These are phyloP conservation scores for Hippopotamus amphibius DNA, from an alignment of 2,113 vertebrate species.

Conservation along the genomic window DNA sequence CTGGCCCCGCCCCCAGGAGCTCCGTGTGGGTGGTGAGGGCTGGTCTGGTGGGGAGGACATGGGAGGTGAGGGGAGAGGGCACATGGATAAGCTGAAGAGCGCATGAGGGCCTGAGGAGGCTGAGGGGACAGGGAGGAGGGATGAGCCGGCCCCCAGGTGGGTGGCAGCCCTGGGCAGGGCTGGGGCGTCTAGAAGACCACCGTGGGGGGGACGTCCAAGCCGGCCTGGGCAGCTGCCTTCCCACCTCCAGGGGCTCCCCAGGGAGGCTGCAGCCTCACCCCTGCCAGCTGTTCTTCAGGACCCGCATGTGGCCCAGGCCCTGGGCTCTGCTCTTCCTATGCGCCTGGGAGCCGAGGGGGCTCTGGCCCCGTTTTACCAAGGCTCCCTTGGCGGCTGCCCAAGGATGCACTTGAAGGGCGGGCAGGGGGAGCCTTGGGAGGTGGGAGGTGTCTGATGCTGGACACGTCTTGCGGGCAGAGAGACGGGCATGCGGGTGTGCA, in stretches of 20 bases:
- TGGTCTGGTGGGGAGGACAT: background rate
- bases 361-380: background rate
- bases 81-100: no score
- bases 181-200: no score
- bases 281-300: background rate
- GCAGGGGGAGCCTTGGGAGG: background rate
- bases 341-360: background rate
- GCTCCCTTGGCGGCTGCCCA: background rate
- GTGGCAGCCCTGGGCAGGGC: accelerated
- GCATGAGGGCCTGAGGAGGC: accelerated
- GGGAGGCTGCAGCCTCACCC: background rate
- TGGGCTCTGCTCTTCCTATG: background rate
- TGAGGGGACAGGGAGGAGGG: background rate
- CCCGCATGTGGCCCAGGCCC: background rate
- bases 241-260: background rate
- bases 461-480: background rate
- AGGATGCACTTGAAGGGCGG: background rate
- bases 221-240: background rate
- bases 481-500: background rate
- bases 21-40: background rate
- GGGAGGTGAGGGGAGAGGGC: background rate
- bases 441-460: background rate
- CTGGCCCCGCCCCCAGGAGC: background rate
- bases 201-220: background rate
- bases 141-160: background rate